Conservation (phyloP, 2,113 vertebrate species). For the Rutilus rutilus region DNA sequence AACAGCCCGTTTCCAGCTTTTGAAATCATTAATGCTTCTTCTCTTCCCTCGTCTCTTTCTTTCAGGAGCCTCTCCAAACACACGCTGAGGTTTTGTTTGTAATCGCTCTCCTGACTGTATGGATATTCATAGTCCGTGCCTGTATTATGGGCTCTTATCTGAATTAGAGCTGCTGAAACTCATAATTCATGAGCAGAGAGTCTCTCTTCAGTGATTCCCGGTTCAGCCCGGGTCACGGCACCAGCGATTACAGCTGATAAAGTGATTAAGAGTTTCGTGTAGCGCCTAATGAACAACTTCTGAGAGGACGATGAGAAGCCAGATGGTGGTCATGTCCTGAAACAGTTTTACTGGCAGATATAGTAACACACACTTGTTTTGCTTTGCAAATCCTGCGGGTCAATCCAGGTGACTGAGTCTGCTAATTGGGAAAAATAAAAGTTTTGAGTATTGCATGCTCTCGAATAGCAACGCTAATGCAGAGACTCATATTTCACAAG, state of each 20-base stretch:
- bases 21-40: neutral
- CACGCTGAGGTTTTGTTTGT: neutral
- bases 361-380: neutral
- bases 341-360: neutral
- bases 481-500: neutral
- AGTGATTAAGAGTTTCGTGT: neutral
- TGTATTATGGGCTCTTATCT: slow-evolving; percentile 18
- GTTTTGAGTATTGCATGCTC: neutral
- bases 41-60: neutral
- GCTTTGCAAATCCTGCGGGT: neutral
- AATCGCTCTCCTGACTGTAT: neutral
- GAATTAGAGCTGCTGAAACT: neutral
- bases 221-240: neutral
- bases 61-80: neutral
- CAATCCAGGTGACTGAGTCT: neutral
- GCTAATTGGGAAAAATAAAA: slow-evolving; percentile 8
- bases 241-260: neutral
- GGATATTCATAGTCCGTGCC: slow-evolving; percentile 14
- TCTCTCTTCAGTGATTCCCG: neutral
- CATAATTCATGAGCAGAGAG: neutral
- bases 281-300: neutral
- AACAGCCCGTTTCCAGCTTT: neutral
- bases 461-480: neutral
- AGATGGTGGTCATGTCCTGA: slow-evolving; percentile 8
- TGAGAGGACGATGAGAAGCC: neutral